Base-by-base conservation (phyloP, 2,888 invertebrate genomes). In the Abrostola triplasia region DNA sequence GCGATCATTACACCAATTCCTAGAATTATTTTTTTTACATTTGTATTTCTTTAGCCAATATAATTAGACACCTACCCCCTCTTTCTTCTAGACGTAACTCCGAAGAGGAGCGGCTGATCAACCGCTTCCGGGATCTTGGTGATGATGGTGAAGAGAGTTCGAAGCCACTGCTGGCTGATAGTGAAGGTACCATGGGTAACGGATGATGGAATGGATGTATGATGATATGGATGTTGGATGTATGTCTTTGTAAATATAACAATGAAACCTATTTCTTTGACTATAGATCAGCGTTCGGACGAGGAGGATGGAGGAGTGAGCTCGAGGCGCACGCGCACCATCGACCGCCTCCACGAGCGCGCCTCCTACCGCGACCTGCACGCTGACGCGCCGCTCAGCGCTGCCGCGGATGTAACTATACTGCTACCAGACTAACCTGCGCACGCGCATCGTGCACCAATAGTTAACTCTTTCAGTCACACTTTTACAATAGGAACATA, bases 91-190 rank as follows among this genome's bases (percentile, higher is more conserved):
- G 93, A 54, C 84, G 86, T 13, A 89, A 89, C 54, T 93, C 91
- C 0, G 90, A 90, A 0, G 92, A 92, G 35, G 93, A 92, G n/a
- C 78, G 84, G 0, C 70, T 91, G 35, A 79, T 89, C 51, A 77
- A 80, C 36, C 84, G 92, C 8, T 92, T 93, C 80, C 82, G 84
- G 1, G 89, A 87, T 0, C 68, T 91, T 5, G 89, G 82, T 0
- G 93, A 93, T 1, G 94, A 94, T 36, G 87, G 84, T 0, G 94
- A 93, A 35, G 94, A 94, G 53, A 91, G 90, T 67, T 92, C 90
- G n/a, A 93, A 93, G 61, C 94, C 94, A 0, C 77, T 94, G 5
- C 83, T 93, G 10, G 93, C 89, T 11, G 94, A 94, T 62, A 92
- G 92, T 50, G 94, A 94, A 89, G 93, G 93, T 94, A 81, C 35